Evolutionary conservation across 2,888 invertebrate species (phyloP), one percentile per base, ranked within the genome.

Genomic region (Salticus scenicus): DNA sequence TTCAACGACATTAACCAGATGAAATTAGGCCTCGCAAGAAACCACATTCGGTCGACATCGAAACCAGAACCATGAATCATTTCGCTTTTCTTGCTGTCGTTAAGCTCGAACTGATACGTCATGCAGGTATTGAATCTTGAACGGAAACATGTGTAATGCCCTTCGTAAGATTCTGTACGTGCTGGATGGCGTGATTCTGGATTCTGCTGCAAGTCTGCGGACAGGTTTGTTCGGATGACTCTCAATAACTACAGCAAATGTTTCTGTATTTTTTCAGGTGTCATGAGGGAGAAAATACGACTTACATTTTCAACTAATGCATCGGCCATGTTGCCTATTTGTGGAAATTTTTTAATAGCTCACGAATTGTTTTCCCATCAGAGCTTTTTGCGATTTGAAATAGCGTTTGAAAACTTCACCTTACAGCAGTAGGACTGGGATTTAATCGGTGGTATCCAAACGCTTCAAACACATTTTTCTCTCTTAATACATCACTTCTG

Each of bases 381-480:
- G 30, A 12, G 28, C n/a, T n/a, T n/a, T n/a, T n/a, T n/a, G n/a
- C n/a, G n/a, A n/a, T n/a, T n/a, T n/a, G n/a, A n/a, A n/a, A n/a
- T n/a, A n/a, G n/a, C n/a, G 0, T 37, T 37, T 70, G 73, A 57
- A 73, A 57, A 57, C 20, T 73, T 73, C 73, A 0, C 20, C 30
- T 57, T 57, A 20, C 57, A 20, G 57, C 57, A 73, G 57, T 31
- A 57, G 73, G 57, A 8, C 30, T 73, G 31, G 31, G 33, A 51
- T 73, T 57, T 51, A 73, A 73, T 73, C 73, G 31, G 73, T 73
- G 73, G 33, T 31, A 33, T 31, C 51, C 73, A 0, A 73, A 73
- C 31, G 57, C 10, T 57, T 57, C 31, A 33, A 67, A 67, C n/a
- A 67, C 67, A 5, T 51, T 1, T 24, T 31, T 33, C 20, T 73